Evolutionary conservation across 1,140 invertebrate genomes (phyloP), one percentile per base, ranked within the genome.

Genomic region (Lordiphosa stackelbergi): DNA sequence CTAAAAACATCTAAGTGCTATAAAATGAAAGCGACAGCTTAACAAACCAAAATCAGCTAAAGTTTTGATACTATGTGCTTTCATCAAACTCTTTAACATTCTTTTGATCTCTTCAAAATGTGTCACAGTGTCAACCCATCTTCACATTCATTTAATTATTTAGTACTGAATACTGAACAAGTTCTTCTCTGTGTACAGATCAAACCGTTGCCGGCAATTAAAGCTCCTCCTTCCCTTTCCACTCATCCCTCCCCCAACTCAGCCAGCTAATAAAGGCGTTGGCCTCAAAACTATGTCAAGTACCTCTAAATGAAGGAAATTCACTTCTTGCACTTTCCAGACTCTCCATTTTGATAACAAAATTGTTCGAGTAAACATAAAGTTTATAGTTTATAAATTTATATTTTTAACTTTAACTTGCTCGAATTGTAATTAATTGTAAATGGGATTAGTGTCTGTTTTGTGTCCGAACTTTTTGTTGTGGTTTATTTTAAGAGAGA

Each of bases 131-230:
- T 2, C 2, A 16, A 16, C 16, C 1, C 16, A 16, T 16, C 16
- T 16, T 16, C 1, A 1, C 16, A 16, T 16, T 16, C 16, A 16
- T 16, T 16, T 16, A 16, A 16, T 16, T 16, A 16, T 16, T 16
- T 16, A 2, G 16, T 1, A 16, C 2, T 1, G 16, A 16, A 16
- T 1, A 16, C 1, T 16, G 16, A 16, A 16, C 2, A 16, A 16
- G 16, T 16, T 16, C 16, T 16, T 22, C 22, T 22, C 22, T 4
- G 22, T 22, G 22, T 1, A 34, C 19, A 53, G 63, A 66, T 66
- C 63, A 51, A 58, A 58, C 31, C 34, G 35, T 24, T 58, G 63
- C 47, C 62, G 62, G 62, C 53, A 66, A 66, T 66, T 66, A 66
- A 40, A 36, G 35, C 19, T 11, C 31, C 16, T 31, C 13, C 43